phyloP scores from a whole-genome alignment of 1,140 invertebrate genomes.

The Druon quercuslanigerum region DNA sequence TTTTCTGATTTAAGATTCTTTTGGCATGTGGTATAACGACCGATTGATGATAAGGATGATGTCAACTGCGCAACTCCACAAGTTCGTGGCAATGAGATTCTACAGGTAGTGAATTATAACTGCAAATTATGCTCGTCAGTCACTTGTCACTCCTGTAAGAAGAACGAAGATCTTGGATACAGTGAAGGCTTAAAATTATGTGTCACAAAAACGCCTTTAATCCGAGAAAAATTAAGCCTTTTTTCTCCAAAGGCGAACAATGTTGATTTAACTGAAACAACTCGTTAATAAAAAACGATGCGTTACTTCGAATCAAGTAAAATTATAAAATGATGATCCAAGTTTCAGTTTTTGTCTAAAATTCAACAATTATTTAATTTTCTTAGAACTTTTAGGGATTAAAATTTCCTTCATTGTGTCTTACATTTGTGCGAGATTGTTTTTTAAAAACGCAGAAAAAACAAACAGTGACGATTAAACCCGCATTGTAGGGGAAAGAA shows the following conservation, averaged over 20 bases:
- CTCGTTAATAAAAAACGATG: background rate
- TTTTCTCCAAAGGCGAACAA: background rate
- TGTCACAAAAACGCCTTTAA: background rate
- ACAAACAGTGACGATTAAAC: background rate
- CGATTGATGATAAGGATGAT: background rate
- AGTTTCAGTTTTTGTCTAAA: too few species aligned
- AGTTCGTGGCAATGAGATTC: constrained; percentile 13
- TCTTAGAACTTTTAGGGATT: background rate
- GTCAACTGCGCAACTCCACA: constrained; percentile 17
- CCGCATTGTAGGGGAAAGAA: background rate
- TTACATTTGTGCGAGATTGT: background rate
- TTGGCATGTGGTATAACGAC: background rate
- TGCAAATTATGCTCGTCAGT: constrained; percentile 23
- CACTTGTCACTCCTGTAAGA: background rate
- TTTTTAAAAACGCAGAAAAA: background rate
- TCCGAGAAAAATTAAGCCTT: background rate
- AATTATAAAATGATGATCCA: background rate
- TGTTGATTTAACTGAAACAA: background rate
- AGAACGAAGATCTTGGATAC: background rate
- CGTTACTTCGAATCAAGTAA: background rate
- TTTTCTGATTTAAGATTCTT: background rate
- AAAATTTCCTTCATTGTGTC: background rate
- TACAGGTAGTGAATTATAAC: constrained; percentile 24
- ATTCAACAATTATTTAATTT: too few species aligned
- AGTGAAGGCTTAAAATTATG: background rate